These are phyloP conservation scores for Drosophila gunungcola DNA, from an alignment of 1,140 invertebrate genomes.

Conservation along the genomic window DNA sequence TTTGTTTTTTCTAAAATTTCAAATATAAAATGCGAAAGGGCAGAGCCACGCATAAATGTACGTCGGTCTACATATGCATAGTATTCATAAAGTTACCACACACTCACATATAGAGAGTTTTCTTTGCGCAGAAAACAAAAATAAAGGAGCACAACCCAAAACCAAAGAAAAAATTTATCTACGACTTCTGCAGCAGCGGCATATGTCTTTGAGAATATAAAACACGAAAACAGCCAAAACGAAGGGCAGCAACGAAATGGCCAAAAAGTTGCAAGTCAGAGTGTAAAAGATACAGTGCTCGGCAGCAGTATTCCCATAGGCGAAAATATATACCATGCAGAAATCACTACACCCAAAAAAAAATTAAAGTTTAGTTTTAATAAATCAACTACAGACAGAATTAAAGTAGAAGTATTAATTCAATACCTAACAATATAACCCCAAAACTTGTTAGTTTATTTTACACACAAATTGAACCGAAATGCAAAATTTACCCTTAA, in stretches of 20 bases:
- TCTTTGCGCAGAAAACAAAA: slow-evolving; percentile 5
- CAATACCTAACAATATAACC: too few relatives aligned
- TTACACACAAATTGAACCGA: too few relatives aligned
- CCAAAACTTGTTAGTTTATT: too few relatives aligned
- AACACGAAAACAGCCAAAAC: slow-evolving; percentile 16
- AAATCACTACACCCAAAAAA: too few relatives aligned
- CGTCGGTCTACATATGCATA: neutral
- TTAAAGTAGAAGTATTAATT: too few relatives aligned
- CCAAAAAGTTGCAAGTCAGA: slow-evolving; percentile 25
- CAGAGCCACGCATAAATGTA: slow-evolving; percentile 16
- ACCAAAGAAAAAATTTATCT: slow-evolving; percentile 24
- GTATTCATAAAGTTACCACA: slow-evolving; percentile 36
- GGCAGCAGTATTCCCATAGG: neutral
- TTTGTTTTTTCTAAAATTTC: slow-evolving; percentile 61
- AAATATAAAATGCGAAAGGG: slow-evolving; percentile 54
- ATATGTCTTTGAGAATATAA: slow-evolving; percentile 55
- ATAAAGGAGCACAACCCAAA: neutral
- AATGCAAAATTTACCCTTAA: too few relatives aligned
- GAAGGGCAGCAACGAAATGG: slow-evolving; percentile 6
- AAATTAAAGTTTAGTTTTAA: too few relatives aligned
- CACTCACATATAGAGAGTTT: slow-evolving; percentile 13
- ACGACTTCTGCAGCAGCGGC: slow-evolving; percentile 30
- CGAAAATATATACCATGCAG: neutral
- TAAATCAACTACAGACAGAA: too few relatives aligned
- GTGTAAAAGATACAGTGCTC: slow-evolving; percentile 5